Evolutionary conservation across 2,797 vertebrate species (phyloP), one percentile per base, ranked within the genome.

Genomic region (Sebastes taczanowskii): DNA sequence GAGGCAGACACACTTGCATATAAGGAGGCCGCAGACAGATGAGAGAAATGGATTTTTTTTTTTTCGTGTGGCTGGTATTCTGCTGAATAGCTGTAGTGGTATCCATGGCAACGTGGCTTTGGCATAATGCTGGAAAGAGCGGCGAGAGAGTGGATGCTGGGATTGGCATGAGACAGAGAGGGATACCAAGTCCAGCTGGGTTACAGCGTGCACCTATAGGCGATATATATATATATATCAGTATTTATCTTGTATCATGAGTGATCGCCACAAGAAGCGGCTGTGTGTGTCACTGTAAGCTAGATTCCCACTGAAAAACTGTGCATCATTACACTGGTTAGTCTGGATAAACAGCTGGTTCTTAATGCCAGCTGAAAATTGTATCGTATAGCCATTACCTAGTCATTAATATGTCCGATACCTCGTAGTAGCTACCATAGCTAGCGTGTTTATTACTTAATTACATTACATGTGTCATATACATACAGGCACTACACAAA

Each of bases 101-200:
- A 88, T 94, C 95, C 93, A 96, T 92, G 86, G 91, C 88, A 95
- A 96, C 94, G 49, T 23, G 82, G 77, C 78, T 89, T 75, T 82
- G 88, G 87, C 71, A 38, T 83, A 75, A 69, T 13, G 67, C 88
- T 83, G 83, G 80, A 86, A 87, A 76, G 80, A 81, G 85, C 23
- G 18, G 61, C 5, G 64, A 80, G 81, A 30, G 64, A 63, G 81
- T 62, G 59, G 81, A 85, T 71, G 78, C 62, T 71, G 85, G 77
- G 78, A 87, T 84, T 93, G 85, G 83, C 89, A 91, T 83, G 27
- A 29, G 67, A 85, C 76, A 85, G 72, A 84, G 84, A 90, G 70
- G 42, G 46, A 84, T 49, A 71, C 55, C 49, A 23, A 66, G 64
- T 77, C 46, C 38, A 77, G 80, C 62, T 59, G 20, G 3, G 71